These are phyloP conservation scores for Crocodylus rhombifer DNA, from an alignment of 2,797 vertebrate genomes.

Conservation along the genomic window DNA sequence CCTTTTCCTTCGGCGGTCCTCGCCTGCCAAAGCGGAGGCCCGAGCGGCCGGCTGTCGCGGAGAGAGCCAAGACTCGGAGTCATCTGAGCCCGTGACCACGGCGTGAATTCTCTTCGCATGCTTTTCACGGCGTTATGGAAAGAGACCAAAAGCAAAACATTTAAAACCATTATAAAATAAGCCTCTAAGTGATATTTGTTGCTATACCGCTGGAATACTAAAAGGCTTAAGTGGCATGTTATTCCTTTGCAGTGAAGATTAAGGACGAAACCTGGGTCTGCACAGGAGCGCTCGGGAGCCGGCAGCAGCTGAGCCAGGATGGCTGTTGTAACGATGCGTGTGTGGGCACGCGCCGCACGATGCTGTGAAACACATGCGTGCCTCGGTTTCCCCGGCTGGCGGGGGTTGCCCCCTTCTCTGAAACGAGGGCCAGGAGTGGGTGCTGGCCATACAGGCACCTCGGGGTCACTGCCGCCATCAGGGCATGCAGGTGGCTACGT, in stretches of 20 bases:
- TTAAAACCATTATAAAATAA: conserved; percentile 58
- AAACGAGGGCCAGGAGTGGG: too few species aligned
- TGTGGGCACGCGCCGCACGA: too few species aligned
- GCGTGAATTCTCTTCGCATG: background rate
- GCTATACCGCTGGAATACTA: conserved; percentile 32
- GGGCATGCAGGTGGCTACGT: too few species aligned
- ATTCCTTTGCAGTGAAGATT: background rate
- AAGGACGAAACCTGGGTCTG: background rate
- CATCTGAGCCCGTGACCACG: conserved; percentile 38
- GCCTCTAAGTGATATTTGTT: conserved; percentile 33
- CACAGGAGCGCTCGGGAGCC: background rate
- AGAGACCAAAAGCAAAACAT: conserved; percentile 49
- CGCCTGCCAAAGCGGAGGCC: background rate
- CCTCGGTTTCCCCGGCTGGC: too few species aligned
- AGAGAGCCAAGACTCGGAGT: background rate
- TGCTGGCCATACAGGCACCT: too few species aligned
- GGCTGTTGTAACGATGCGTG: background rate
- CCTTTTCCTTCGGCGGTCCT: too few species aligned
- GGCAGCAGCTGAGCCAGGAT: background rate
- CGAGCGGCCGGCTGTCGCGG: too few species aligned
- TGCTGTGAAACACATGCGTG: too few species aligned
- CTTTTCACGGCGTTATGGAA: conserved; percentile 50
- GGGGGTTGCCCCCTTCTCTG: too few species aligned
- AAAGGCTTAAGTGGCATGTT: background rate
- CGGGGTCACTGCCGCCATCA: too few species aligned